phyloP scores from a whole-genome alignment of 2,888 invertebrate species.

The Rotaria magnacalcarata region DNA sequence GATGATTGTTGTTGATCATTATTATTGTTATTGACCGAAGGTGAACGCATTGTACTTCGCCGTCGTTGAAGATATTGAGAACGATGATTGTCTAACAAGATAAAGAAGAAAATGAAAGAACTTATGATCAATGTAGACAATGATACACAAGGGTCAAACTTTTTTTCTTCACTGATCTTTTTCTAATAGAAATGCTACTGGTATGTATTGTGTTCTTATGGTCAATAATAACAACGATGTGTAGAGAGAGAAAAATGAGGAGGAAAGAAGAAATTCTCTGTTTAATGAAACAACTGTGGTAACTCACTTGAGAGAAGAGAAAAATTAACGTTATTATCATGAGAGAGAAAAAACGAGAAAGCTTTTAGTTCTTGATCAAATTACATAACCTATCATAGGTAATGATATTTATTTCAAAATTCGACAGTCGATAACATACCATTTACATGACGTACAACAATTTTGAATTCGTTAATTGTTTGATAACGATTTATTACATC shows the following conservation, averaged over 20 bases:
- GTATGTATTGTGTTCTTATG: background rate
- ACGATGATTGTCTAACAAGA: background rate
- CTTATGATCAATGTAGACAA: background rate
- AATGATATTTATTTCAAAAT: background rate
- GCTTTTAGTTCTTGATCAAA: background rate
- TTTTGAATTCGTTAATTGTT: slow-evolving; percentile 14
- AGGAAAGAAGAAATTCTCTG: background rate
- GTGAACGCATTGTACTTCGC: background rate
- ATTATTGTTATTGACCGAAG: background rate
- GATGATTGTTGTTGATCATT: background rate
- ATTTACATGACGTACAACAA: background rate
- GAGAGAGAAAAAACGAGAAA: background rate
- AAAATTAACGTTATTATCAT: background rate
- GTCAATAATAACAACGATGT: background rate
- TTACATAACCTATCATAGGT: too few relatives aligned
- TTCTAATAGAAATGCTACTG: background rate
- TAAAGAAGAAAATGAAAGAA: background rate
- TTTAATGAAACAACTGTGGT: background rate
- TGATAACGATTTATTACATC: background rate
- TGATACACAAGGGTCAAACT: background rate
- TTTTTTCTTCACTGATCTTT: background rate
- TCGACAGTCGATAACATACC: background rate
- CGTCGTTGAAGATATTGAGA: background rate
- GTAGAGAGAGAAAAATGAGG: background rate
- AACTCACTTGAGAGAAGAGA: background rate